Conservation (phyloP, 2,888 invertebrate species). For the Ormyrus rosae region DNA sequence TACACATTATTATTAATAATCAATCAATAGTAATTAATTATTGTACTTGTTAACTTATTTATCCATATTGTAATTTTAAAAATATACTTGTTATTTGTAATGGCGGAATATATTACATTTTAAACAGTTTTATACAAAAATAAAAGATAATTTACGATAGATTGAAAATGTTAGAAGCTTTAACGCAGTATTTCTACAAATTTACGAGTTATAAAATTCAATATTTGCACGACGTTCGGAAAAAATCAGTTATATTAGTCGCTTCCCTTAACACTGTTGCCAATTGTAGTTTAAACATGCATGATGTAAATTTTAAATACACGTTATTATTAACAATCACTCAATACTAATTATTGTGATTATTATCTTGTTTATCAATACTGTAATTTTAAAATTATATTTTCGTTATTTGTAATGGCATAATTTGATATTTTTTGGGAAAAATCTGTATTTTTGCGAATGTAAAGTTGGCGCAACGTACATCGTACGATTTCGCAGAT, state of each 20-base stretch:
- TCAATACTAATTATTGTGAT: not conserved
- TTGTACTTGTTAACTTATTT: no score
- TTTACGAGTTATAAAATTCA: not conserved
- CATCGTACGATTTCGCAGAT: not conserved
- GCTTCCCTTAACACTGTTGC: constrained; percentile 33
- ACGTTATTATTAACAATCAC: not conserved
- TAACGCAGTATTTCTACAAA: no score
- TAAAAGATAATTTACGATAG: not conserved
- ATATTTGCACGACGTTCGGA: no score
- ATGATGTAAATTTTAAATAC: no score
- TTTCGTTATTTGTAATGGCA: no score
- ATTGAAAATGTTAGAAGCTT: not conserved
- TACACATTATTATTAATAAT: no score
- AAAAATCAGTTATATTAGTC: not conserved
- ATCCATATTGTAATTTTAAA: no score
- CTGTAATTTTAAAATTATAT: no score
- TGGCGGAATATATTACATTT: no score
- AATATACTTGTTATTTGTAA: no score
- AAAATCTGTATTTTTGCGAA: not conserved
- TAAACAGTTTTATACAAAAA: not conserved
- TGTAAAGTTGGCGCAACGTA: constrained; percentile 17
- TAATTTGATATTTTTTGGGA: not conserved
- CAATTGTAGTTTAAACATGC: not conserved
- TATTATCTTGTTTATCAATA: no score
- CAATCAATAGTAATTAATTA: no score